phyloP scores from a whole-genome alignment of 2,888 invertebrate species.

The Eristalis tenax region DNA sequence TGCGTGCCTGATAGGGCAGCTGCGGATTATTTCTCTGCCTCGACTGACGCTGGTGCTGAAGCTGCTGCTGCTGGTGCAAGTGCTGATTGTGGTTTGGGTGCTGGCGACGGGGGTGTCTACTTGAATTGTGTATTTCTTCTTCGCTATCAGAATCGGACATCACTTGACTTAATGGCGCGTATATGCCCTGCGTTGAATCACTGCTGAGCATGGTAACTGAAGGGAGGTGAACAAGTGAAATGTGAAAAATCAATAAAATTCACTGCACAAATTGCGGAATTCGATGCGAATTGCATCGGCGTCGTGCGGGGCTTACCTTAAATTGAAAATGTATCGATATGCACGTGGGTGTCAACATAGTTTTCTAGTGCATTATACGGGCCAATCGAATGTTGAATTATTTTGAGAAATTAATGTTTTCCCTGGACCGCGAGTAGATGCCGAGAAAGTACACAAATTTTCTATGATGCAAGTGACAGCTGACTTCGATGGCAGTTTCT shows the following conservation, averaged over 20 bases:
- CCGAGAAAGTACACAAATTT: constrained; percentile 52
- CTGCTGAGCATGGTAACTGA: constrained; percentile 80
- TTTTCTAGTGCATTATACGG: constrained; percentile 57
- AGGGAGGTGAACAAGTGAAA: constrained; percentile 8
- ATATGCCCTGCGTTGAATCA: constrained; percentile 83
- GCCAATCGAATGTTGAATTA: not conserved
- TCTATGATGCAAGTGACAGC: not conserved
- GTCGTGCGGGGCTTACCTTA: constrained; percentile 72
- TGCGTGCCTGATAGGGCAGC: constrained; percentile 63
- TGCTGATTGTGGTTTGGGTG: constrained; percentile 73
- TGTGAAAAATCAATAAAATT: constrained; percentile 76
- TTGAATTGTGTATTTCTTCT: constrained; percentile 83
- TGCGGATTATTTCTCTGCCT: constrained; percentile 52
- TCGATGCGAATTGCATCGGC: too few relatives aligned
- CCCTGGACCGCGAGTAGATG: not conserved
- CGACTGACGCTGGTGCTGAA: constrained; percentile 68
- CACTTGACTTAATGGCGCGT: constrained; percentile 89
- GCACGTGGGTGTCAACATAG: constrained; percentile 73
- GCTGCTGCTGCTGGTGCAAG: constrained; percentile 73
- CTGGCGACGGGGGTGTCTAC: constrained; percentile 72
- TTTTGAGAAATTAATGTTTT: constrained; percentile 13
- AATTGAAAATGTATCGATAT: constrained; percentile 74
- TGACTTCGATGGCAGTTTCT: not conserved
- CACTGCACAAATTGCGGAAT: not conserved
- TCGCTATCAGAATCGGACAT: constrained; percentile 90